Evolutionary conservation across 1,140 invertebrate genomes (phyloP), one percentile per base, ranked within the genome.

Genomic region (Holotrichia oblita): DNA sequence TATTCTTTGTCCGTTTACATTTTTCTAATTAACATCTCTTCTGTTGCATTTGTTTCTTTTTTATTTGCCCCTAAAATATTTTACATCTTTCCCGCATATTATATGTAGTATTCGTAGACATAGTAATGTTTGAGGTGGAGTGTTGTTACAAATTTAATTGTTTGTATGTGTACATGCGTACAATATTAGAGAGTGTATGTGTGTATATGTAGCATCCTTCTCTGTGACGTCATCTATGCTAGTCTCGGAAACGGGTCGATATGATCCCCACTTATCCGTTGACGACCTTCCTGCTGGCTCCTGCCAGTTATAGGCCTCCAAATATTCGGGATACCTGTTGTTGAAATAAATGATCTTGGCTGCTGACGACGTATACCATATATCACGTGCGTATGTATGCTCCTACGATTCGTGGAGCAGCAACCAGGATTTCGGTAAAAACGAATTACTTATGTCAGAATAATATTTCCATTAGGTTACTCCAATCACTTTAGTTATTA

Each of bases 201-300:
- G n/a, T 3, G 44, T 48, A 48, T 48, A 3, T 48, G 61, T 64
- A 20, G 61, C 61, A 64, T 64, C 61, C 61, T 64, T 64, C 10
- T 64, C 10, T 17, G 24, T 64, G 61, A 64, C 61, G 61, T 64
- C 61, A 64, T 64, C 17, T 64, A 22, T 64, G 61, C 22, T 64
- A 64, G 61, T 64, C 61, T 64, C 61, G 61, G 61, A 64, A 64
- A 64, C 17, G 17, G 61, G 61, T 64, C 61, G 61, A 64, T 64
- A 64, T 64, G 61, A 64, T 64, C 61, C 61, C 61, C 61, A 64
- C 61, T 64, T 27, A 64, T 27, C 7, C 17, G 17, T n/a, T 9
- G 6, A 17, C 61, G 61, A 64, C 61, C 61, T 64, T 64, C 61
- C n/a, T n/a, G n/a, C 61, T 64, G 12, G 44, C 44, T 48, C 12